Percentiles rank a stretch among this genome's conserved stretches.
phyloP scores from a whole-genome alignment of 2,797 vertebrate genomes.

The Gadopsis marmoratus region DNA sequence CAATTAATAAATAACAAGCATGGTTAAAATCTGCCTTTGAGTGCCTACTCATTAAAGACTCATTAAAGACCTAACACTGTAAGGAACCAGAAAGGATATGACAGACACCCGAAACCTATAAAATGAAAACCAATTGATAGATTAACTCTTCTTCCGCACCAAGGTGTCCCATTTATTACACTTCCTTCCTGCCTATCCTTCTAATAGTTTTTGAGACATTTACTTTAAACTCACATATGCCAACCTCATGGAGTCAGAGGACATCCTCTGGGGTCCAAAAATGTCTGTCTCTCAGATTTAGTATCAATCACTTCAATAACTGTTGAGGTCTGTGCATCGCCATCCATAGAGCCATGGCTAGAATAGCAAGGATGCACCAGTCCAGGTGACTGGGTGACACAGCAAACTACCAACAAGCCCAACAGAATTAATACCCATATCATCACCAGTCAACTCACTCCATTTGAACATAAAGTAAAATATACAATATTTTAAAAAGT shows the following conservation, averaged over 20 bases:
- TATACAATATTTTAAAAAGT: neutral
- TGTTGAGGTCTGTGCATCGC: neutral
- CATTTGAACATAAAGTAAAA: neutral
- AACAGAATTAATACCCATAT: neutral
- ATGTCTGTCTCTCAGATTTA: neutral
- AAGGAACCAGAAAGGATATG: conserved; percentile 4
- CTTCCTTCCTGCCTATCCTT: too few relatives aligned
- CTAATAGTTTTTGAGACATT: neutral
- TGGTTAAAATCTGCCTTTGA: neutral
- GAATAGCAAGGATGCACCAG: neutral
- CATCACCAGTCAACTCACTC: neutral
- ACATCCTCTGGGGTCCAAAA: neutral
- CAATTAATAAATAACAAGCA: conserved; percentile 29
- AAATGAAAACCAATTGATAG: neutral
- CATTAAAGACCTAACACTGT: conserved; percentile 5
- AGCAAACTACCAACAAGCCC: neutral
- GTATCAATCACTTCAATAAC: neutral
- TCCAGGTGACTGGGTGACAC: neutral
- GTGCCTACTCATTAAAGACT: conserved; percentile 12
- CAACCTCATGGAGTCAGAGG: neutral
- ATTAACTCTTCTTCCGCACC: conserved; percentile 17
- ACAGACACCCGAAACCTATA: neutral
- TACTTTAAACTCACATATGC: neutral
- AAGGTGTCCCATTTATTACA: neutral
- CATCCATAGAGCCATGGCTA: neutral